These are phyloP conservation scores for Ciconia boyciana DNA, from an alignment of 2,113 vertebrate genomes.

Conservation along the genomic window DNA sequence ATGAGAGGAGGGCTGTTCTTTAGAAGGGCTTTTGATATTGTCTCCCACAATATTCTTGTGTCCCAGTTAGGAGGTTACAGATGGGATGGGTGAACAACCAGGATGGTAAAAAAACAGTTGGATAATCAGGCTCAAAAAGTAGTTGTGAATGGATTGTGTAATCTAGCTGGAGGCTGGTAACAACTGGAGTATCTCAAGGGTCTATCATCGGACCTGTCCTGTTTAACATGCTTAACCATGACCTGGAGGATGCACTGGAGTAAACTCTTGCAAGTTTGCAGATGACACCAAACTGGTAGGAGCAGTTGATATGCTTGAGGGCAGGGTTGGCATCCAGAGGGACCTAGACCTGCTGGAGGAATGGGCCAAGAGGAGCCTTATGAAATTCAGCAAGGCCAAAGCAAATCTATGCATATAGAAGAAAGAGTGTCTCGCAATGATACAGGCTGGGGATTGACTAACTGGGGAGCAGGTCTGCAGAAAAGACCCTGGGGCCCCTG, in stretches of 20 bases:
- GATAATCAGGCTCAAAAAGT: background rate
- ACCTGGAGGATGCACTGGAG: background rate
- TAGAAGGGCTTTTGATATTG: background rate
- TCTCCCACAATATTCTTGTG: background rate
- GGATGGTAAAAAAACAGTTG: background rate
- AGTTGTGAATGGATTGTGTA: accelerated
- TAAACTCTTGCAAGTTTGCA: background rate
- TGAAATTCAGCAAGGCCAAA: background rate
- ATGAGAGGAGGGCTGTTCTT: background rate
- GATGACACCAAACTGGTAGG: background rate
- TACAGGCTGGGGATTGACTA: background rate
- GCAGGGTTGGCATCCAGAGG: background rate
- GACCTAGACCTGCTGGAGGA: background rate
- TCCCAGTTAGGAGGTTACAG: background rate
- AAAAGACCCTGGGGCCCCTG: background rate
- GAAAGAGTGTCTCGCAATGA: background rate
- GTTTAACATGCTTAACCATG: background rate
- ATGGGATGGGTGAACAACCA: background rate
- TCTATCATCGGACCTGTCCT: background rate
- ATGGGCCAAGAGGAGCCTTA: background rate
- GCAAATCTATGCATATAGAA: background rate
- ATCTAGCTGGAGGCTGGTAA: background rate
- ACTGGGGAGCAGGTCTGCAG: background rate
- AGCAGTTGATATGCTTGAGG: background rate
- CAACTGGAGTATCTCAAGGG: background rate